Base-by-base conservation (phyloP, 2,797 vertebrate species). In the Loris lydekkerianus region DNA sequence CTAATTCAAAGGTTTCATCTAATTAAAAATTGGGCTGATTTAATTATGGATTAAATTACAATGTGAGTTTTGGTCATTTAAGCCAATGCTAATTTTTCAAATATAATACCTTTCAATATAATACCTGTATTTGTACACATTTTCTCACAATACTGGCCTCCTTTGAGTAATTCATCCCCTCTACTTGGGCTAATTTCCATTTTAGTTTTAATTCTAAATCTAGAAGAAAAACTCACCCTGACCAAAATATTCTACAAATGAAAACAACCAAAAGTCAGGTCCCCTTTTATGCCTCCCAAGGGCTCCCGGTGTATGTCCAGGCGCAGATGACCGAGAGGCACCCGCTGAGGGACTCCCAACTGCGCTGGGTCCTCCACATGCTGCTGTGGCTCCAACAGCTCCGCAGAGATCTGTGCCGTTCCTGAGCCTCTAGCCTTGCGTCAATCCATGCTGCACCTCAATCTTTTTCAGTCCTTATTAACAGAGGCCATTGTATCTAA, bases 391-490 rank as follows among this genome's bases (percentile, higher is more conserved):
- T 81, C 60, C 65, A 90, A 87, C 69, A 80, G 31, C 49, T 84
- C 49, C 23, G 23, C 75, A 70, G 82, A 73, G 61, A 89, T 85
- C 89, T 96, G 94, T 77, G 80, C 40, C 92, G 86, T 88, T 94
- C 84, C 34, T 75, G 31, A 93, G 73, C 95, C 86, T 91, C 91
- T 85, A 91, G 93, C 75, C 81, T 93, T 95, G 53, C 56, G 91
- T 86, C 65, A 92, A 91, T 53, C 29, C 40, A 49, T 10, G 49
- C 18, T 29, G 15, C 40, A 80, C 43, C 5, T 94, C 70, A n/a
- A 27, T 83, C 92, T 83, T 95, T 95, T 86, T 84, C 77, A 76
- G 92, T 87, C 63, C 65, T 91, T 95, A n/a, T 96, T 93, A 94
- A 63, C 40, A 83, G 75, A 92, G 27, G 23, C 8, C 34, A 40